These are phyloP conservation scores for Malacoraja senta DNA, from an alignment of 2,797 vertebrate genomes.

Conservation along the genomic window DNA sequence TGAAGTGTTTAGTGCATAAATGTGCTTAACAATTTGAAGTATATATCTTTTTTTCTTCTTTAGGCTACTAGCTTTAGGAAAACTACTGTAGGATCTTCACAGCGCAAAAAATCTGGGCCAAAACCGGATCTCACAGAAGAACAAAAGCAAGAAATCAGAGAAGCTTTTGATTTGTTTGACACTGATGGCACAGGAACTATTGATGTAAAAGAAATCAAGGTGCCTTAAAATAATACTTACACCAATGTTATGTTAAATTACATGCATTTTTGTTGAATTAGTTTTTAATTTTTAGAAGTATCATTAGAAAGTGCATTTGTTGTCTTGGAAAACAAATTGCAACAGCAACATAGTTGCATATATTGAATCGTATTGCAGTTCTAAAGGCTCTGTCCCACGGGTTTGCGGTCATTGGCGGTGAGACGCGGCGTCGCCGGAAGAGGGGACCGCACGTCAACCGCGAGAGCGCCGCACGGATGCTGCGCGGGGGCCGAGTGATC, in stretches of 20 bases:
- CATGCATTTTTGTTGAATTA: not conserved
- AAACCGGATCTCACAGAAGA: slow-evolving; percentile 79
- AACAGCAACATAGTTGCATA: not conserved
- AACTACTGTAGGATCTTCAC: slow-evolving; percentile 51
- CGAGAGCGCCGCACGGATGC: no score
- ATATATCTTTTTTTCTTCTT: slow-evolving; percentile 42
- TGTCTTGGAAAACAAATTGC: not conserved
- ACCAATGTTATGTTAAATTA: not conserved
- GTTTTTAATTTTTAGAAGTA: not conserved
- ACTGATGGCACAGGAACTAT: slow-evolving; percentile 80
- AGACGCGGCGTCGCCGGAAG: no score
- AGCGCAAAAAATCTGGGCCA: slow-evolving; percentile 63
- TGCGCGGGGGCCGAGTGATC: no score
- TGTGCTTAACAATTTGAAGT: not conserved
- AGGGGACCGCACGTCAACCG: no score
- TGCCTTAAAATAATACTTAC: slow-evolving; percentile 46
- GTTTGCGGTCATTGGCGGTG: no score
- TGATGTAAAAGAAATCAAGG: slow-evolving; percentile 88
- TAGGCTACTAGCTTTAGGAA: slow-evolving; percentile 71
- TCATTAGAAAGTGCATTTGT: not conserved
- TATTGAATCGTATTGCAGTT: not conserved
- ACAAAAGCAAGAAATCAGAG: slow-evolving; percentile 84
- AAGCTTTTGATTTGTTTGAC: slow-evolving; percentile 89
- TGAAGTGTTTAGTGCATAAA: not conserved
- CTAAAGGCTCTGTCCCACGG: no score